phyloP scores from a whole-genome alignment of 2,888 invertebrate genomes.

The Cosmorhoe ocellata region DNA sequence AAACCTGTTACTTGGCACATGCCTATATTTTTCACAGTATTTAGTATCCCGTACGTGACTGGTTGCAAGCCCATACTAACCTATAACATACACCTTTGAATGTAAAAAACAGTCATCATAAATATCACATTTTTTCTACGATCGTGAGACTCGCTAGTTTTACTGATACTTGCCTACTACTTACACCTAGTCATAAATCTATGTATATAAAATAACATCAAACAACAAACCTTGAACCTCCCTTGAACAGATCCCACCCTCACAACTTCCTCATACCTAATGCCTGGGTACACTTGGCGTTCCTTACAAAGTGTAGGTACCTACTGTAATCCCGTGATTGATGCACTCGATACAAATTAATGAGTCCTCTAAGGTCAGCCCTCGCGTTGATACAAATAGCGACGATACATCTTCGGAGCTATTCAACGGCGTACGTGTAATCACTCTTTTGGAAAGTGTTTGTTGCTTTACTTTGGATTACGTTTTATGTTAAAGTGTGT shows the following conservation, averaged over 20 bases:
- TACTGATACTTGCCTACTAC: too few relatives aligned
- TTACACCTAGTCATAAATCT: too few relatives aligned
- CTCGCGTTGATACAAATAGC: conserved; percentile 43
- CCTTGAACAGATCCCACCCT: background rate
- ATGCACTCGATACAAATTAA: conserved; percentile 38
- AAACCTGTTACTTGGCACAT: too few relatives aligned
- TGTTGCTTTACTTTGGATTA: conserved; percentile 24
- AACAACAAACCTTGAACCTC: too few relatives aligned
- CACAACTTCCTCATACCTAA: background rate
- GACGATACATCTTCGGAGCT: conserved; percentile 46
- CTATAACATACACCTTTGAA: too few relatives aligned
- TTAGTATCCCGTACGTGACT: too few relatives aligned
- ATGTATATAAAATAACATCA: too few relatives aligned
- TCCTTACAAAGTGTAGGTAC: conserved; percentile 22
- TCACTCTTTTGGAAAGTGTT: conserved; percentile 24
- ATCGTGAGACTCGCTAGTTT: too few relatives aligned
- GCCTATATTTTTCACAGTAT: too few relatives aligned
- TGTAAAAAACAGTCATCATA: too few relatives aligned
- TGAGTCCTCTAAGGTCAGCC: conserved; percentile 31
- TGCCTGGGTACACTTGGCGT: conserved; percentile 18
- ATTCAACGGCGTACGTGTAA: conserved; percentile 36
- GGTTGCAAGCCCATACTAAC: too few relatives aligned
- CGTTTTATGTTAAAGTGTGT: background rate
- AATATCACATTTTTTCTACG: too few relatives aligned
- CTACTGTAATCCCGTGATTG: conserved; percentile 35